phyloP scores from a whole-genome alignment of 2,113 vertebrate genomes.

The Alligator sinensis region DNA sequence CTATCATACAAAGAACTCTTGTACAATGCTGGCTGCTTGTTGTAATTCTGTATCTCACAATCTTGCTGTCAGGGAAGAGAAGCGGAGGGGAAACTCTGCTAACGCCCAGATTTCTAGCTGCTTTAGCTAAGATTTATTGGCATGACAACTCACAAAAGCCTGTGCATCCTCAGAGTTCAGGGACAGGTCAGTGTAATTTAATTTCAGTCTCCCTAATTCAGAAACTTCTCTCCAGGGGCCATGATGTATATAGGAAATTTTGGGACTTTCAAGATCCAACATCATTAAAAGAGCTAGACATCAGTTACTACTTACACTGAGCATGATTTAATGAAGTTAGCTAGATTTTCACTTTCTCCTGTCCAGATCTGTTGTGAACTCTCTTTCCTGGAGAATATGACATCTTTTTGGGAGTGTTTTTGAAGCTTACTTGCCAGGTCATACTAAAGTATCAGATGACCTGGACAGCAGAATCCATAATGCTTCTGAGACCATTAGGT shows the following conservation, averaged over 20 bases:
- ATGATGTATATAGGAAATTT: neutral
- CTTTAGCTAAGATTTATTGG: neutral
- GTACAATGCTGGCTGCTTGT: rapidly evolving
- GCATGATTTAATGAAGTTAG: neutral
- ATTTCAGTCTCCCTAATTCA: rapidly evolving
- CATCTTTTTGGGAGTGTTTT: neutral
- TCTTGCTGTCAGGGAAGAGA: neutral
- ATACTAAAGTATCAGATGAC: neutral
- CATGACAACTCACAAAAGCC: neutral
- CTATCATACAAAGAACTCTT: neutral
- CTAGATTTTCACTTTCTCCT: neutral
- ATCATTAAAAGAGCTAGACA: rapidly evolving
- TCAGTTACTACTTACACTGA: neutral
- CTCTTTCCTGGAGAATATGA: neutral
- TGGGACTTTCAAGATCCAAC: neutral
- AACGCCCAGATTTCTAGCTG: neutral
- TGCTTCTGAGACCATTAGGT: neutral
- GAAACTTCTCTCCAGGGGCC: neutral
- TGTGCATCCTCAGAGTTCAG: rapidly evolving
- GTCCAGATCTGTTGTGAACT: neutral
- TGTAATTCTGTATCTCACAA: rapidly evolving
- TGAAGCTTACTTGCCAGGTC: neutral
- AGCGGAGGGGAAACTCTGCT: neutral
- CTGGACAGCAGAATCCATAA: neutral
- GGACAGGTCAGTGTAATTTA: neutral